These are phyloP conservation scores for Athrips mouffetella DNA, from an alignment of 2,888 invertebrate species.

Conservation along the genomic window DNA sequence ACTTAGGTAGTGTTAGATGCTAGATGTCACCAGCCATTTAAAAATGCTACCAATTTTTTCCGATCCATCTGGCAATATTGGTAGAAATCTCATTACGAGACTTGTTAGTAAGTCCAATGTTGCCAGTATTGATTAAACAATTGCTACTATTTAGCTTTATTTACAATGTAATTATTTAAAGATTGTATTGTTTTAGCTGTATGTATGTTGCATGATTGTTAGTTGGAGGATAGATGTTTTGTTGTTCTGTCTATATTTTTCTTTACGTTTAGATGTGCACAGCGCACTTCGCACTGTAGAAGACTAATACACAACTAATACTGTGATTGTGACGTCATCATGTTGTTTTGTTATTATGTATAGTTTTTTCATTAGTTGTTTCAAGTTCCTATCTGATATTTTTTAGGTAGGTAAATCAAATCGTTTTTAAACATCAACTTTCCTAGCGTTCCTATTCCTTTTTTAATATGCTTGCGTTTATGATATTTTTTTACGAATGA, in stretches of 20 bases:
- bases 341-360: slow-evolving; percentile 1
- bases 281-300: slow-evolving; percentile 55
- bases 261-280: slow-evolving; percentile 36
- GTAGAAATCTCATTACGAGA: background rate
- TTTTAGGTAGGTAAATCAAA: too few species aligned
- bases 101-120: background rate
- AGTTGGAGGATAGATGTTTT: slow-evolving; percentile 22
- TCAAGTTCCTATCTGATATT: too few species aligned
- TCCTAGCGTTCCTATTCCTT: too few species aligned
- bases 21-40: background rate
- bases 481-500: too few species aligned
- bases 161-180: background rate
- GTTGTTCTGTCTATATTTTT: slow-evolving; percentile 20
- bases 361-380: background rate
- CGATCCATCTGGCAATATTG: background rate
- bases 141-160: slow-evolving; percentile 2
- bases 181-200: slow-evolving; percentile 2
- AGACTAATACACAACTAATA: slow-evolving; percentile 63
- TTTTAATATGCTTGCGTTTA: too few species aligned
- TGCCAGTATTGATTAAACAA: background rate
- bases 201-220: slow-evolving; percentile 20
- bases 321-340: slow-evolving; percentile 31
- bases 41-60: background rate
- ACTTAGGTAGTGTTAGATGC: slow-evolving; percentile 4
- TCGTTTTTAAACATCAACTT: too few species aligned